These are phyloP conservation scores for Pheosia gnoma DNA, from an alignment of 2,888 invertebrate genomes.

Conservation along the genomic window DNA sequence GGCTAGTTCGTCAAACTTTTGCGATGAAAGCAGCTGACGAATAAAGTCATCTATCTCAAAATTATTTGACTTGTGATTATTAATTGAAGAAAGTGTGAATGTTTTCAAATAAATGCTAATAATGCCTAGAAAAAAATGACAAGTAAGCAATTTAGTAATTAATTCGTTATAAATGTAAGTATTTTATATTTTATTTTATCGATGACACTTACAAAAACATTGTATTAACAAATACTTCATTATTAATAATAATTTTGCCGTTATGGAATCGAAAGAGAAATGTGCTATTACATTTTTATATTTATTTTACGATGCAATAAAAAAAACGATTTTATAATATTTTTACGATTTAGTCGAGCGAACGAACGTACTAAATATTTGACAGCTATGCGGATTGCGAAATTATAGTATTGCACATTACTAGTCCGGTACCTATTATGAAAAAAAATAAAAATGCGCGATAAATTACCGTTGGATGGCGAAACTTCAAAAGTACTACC, in stretches of 20 bases:
- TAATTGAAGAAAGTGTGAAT: constrained; percentile 4
- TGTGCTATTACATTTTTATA: constrained; percentile 1
- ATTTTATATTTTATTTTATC: background rate
- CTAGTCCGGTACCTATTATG: too few relatives aligned
- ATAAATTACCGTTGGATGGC: too few relatives aligned
- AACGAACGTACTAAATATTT: background rate
- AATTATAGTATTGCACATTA: too few relatives aligned
- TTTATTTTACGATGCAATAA: constrained; percentile 7
- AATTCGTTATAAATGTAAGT: background rate
- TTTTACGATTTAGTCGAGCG: background rate
- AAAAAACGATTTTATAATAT: background rate
- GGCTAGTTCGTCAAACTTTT: constrained; percentile 48
- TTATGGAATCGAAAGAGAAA: background rate
- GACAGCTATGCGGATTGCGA: too few relatives aligned
- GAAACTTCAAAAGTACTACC: too few relatives aligned
- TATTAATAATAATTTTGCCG: constrained; percentile 4
- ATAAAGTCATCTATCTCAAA: constrained; percentile 47
- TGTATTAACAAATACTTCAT: constrained; percentile 24
- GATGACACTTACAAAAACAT: constrained; percentile 20
- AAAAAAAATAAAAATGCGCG: too few relatives aligned
- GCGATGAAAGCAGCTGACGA: constrained; percentile 41
- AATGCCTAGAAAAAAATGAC: background rate
- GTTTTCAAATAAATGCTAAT: constrained; percentile 9
- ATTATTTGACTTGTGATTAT: constrained; percentile 12
- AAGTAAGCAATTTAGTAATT: background rate